phyloP scores from a whole-genome alignment of 2,888 invertebrate genomes.

The Drosophila neotestacea region DNA sequence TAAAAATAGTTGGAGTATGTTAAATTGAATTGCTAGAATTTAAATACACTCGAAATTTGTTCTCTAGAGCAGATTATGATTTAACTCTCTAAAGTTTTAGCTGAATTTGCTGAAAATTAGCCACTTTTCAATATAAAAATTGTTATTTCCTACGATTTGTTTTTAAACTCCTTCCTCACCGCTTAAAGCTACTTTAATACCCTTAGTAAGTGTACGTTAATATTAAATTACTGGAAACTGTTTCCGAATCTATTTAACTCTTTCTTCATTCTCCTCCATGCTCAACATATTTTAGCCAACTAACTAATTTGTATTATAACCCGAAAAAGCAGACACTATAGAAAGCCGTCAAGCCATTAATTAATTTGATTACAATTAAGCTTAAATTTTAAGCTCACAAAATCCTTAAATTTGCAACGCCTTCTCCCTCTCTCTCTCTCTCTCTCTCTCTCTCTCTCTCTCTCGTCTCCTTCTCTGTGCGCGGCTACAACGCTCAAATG shows the following conservation, averaged over 20 bases:
- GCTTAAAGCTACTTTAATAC: not conserved
- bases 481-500: conserved; percentile 12
- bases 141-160: too few relatives aligned
- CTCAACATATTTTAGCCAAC: conserved; percentile 5
- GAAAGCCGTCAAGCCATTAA: conserved; percentile 35
- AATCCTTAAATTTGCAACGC: conserved; percentile 32
- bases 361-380: conserved; percentile 57
- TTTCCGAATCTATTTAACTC: conserved; percentile 1
- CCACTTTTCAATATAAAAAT: too few relatives aligned
- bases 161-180: not conserved
- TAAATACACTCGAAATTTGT: too few relatives aligned
- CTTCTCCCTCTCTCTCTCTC: not conserved
- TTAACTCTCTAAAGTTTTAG: not conserved
- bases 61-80: not conserved
- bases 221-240: not conserved
- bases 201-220: too few relatives aligned
- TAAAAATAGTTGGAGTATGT: not conserved
- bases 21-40: not conserved
- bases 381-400: conserved; percentile 42
- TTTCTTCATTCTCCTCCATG: not conserved
- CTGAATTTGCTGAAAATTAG: not conserved
- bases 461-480: not conserved
- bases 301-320: conserved; percentile 11
- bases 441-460: not conserved
- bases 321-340: conserved; percentile 1